Evolutionary conservation across 2,797 vertebrate genomes (phyloP), one percentile per base, ranked within the genome.

Genomic region (Tragelaphus eurycerus): DNA sequence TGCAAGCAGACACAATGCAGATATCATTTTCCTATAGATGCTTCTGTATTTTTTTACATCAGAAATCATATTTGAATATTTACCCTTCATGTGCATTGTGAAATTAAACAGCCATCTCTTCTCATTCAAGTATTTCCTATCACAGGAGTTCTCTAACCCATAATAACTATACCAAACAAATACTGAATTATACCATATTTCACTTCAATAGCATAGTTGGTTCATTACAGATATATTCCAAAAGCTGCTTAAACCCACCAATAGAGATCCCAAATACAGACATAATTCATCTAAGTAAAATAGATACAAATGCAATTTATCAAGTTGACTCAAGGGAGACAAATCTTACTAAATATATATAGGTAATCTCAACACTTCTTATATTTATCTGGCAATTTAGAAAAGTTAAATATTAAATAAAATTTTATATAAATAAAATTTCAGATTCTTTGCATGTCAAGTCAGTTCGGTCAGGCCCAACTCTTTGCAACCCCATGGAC

Each of bases 311-410:
- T 96, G 17, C 96, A 87, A 97, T 98, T 98, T 98, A 96, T 98
- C 85, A 96, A 90, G 78, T 83, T 97, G 87, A 62, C 46, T 98
- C 46, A 43, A 97, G 81, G 43, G 89, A 98, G 78, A 93, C 96
- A 95, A 93, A 90, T 97, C 97, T 98, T 95, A 78, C 57, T 92
- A 97, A 98, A 97, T 46, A 90, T 7, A 88, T 64, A 85, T 46
- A 98, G 97, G 97, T 98, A 97, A 98, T 97, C 93, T 96, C 6
- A 93, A 27, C 89, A 13, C 9, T 96, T 93, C 38, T 96, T 81
- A 4, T 98, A 95, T 98, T 98, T 98, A 97, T 95, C 97, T 98
- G 86, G 71, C 96, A 94, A 95, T 97, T 98, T 97, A 98, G 92
- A 97, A 98, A 97, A 92, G 87, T 98, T 96, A 98, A 98, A 97